A percentile compares a stretch with the other conserved stretches of the same genome.
Evolutionary conservation across 2,888 invertebrate genomes (phyloP).

Genomic region (Scaeva pyrastri): DNA sequence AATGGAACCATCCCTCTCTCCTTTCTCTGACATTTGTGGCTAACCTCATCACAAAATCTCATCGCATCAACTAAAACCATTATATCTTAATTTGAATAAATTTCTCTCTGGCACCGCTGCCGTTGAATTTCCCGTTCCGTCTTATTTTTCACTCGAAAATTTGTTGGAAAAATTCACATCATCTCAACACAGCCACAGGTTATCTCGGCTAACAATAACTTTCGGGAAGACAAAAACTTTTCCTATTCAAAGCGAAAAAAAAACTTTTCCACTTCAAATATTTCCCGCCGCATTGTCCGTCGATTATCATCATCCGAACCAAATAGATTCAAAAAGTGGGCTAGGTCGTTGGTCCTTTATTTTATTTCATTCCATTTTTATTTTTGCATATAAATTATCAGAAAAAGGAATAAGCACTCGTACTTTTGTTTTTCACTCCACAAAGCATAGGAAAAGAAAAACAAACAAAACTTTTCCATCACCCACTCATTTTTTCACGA

Average conservation of each 20-base stretch:
- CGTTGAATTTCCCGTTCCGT: background rate
- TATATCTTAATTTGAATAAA: constrained; percentile 20
- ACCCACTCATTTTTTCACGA: background rate
- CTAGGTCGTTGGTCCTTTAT: background rate
- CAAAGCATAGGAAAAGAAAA: background rate
- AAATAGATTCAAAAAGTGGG: constrained; percentile 38
- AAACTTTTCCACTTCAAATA: constrained; percentile 62
- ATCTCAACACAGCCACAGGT: constrained; percentile 17
- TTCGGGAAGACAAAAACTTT: background rate
- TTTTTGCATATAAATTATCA: constrained; percentile 15
- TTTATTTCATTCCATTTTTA: no score
- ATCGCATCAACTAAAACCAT: constrained; percentile 17
- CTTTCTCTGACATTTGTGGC: background rate
- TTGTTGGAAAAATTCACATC: constrained; percentile 5
- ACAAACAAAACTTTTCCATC: constrained; percentile 5
- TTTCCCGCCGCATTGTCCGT: constrained; percentile 30
- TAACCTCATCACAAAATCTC: background rate
- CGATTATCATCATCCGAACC: constrained; percentile 49
- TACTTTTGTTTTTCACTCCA: constrained; percentile 15
- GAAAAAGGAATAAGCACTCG: background rate
- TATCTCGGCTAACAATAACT: constrained; percentile 2
- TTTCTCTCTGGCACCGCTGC: background rate
- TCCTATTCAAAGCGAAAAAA: background rate
- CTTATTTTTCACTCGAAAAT: background rate
- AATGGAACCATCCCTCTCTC: background rate